Percentiles rank a stretch among this genome's conserved stretches.
Conservation (phyloP, 2,113 vertebrate species). For the Tachysurus fulvidraco region DNA sequence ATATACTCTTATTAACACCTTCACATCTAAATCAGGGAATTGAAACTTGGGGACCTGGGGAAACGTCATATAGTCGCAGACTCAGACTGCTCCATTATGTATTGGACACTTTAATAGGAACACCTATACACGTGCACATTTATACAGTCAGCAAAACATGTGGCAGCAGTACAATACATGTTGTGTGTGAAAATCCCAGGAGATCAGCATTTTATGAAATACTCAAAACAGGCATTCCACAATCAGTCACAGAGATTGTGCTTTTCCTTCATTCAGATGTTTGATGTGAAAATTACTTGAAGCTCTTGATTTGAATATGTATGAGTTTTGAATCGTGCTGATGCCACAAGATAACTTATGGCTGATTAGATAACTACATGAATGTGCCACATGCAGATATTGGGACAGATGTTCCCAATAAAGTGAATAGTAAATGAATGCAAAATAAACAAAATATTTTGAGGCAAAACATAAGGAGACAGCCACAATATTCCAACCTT, state of each 20-base stretch:
- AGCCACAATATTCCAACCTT: too few species aligned
- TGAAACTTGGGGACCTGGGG: not conserved
- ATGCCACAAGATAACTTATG: not conserved
- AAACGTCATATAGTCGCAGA: not conserved
- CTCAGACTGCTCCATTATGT: not conserved
- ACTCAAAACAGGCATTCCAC: not conserved
- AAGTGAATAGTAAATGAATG: not conserved
- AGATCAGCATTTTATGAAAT: not conserved
- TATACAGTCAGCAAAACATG: not conserved
- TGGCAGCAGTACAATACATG: not conserved
- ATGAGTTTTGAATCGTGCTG: not conserved
- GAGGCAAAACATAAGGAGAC: not conserved
- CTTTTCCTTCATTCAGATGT: not conserved
- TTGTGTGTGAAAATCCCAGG: not conserved
- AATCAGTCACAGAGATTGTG: not conserved
- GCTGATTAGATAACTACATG: not conserved
- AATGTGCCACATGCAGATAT: not conserved
- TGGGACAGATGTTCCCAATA: not conserved
- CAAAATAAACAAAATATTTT: not conserved
- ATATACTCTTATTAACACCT: not conserved
- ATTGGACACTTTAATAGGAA: not conserved
- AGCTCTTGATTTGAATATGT: not conserved
- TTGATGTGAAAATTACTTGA: not conserved
- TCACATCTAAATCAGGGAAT: not conserved
- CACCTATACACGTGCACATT: not conserved